A percentile compares a stretch with the other conserved stretches of the same genome.
These are phyloP conservation scores for Aporophyla nigra DNA, from an alignment of 2,888 invertebrate genomes.

Conservation along the genomic window DNA sequence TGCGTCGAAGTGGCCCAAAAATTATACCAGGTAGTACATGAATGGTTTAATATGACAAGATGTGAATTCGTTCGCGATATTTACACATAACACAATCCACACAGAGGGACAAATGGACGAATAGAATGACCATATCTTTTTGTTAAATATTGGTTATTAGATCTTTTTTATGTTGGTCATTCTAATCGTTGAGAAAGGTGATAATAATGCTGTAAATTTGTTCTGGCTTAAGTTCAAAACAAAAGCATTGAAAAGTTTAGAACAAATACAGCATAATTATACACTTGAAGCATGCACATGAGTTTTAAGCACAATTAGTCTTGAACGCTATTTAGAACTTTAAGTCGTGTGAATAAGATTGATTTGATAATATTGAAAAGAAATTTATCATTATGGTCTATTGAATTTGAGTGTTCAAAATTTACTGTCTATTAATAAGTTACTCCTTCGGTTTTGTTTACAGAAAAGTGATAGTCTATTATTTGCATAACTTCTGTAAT, in stretches of 20 bases:
- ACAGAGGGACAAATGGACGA: constrained; percentile 60
- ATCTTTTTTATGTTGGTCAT: constrained; percentile 17
- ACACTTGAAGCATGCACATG: constrained; percentile 71
- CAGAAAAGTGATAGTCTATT: not conserved
- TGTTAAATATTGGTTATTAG: not conserved
- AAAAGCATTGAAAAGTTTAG: constrained; percentile 30
- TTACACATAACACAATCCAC: constrained; percentile 87
- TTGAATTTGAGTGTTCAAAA: too few relatives aligned
- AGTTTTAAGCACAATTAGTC: constrained; percentile 64
- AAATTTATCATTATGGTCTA: not conserved
- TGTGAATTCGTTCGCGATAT: constrained; percentile 68
- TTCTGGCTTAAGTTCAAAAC: constrained; percentile 19
- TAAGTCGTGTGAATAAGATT: not conserved
- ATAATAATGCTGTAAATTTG: constrained; percentile 49
- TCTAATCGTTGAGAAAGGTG: constrained; percentile 33
- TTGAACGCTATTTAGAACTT: constrained; percentile 39
- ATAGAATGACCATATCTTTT: constrained; percentile 50
- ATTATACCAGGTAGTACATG: constrained; percentile 43
- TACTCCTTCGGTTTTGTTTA: not conserved
- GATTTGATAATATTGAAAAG: not conserved
- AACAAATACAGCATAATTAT: constrained; percentile 65
- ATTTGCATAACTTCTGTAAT: not conserved
- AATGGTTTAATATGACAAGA: constrained; percentile 61
- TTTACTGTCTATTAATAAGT: not conserved
- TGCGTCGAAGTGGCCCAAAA: not conserved